Conservation (phyloP, 2,797 vertebrate species). For the Leucoraja ocellata region DNA sequence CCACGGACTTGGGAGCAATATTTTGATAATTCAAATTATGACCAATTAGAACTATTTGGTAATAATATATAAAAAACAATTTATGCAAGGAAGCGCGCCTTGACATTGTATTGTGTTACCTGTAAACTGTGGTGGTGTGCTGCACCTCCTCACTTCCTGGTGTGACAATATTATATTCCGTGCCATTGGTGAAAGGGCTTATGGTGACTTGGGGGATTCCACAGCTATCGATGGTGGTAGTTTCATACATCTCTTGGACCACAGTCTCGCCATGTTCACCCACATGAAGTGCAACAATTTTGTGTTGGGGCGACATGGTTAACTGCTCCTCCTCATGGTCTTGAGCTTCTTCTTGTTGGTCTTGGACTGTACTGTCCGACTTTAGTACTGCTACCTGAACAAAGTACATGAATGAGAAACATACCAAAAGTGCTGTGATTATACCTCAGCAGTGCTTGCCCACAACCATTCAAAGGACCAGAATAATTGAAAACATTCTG, state of each 20-base stretch:
- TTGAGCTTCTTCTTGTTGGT: conserved; percentile 45
- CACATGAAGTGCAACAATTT: conserved; percentile 81
- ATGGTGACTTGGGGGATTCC: conserved; percentile 79
- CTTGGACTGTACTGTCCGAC: conserved; percentile 54
- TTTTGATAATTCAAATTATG: background rate
- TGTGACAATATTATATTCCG: conserved; percentile 76
- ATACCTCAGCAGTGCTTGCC: background rate
- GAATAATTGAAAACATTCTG: background rate
- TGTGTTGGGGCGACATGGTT: conserved; percentile 54
- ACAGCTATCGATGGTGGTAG: conserved; percentile 51
- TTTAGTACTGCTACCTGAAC: conserved; percentile 81
- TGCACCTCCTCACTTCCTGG: conserved; percentile 70
- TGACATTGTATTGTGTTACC: conserved; percentile 53
- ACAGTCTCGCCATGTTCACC: conserved; percentile 66
- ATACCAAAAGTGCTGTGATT: background rate
- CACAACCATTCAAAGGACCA: background rate
- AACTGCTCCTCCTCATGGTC: conserved; percentile 49
- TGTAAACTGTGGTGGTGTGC: conserved; percentile 60
- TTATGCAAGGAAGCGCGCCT: no score
- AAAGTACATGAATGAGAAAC: background rate
- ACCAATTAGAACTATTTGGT: background rate
- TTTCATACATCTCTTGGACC: conserved; percentile 67
- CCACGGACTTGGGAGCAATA: background rate
- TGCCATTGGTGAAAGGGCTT: conserved; percentile 56
- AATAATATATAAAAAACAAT: background rate